Conservation (phyloP, 2,113 vertebrate genomes). For the Lonchura striata region DNA sequence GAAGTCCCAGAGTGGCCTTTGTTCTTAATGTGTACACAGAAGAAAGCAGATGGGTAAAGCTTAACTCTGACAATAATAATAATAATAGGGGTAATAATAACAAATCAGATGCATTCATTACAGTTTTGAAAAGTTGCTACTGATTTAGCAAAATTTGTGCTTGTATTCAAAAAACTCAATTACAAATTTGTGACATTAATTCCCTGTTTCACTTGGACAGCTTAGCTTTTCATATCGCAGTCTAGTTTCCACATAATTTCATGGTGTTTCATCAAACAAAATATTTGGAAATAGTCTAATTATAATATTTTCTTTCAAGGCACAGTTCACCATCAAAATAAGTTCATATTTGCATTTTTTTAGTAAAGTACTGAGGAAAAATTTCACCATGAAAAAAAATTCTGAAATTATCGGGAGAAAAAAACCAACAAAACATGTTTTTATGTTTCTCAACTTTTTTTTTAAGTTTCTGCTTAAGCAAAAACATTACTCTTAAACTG, state of each 20-base stretch:
- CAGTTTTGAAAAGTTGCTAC: neutral
- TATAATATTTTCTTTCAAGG: neutral
- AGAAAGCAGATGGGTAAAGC: neutral
- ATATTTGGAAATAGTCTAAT: neutral
- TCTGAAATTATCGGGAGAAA: neutral
- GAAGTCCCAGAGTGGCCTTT: neutral
- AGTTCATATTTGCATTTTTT: neutral
- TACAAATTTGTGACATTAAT: neutral
- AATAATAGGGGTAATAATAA: neutral
- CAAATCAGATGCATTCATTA: neutral
- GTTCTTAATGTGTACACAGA: neutral
- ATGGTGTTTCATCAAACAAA: neutral
- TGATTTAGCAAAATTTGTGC: neutral
- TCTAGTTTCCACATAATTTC: neutral
- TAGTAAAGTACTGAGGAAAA: neutral
- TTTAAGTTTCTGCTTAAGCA: neutral
- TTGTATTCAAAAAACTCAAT: neutral
- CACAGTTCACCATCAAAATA: neutral
- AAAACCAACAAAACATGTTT: neutral
- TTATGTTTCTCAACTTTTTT: neutral
- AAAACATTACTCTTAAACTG: neutral
- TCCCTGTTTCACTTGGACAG: neutral
- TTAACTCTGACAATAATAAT: neutral
- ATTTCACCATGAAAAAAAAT: neutral
- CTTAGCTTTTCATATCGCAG: neutral